A percentile compares a stretch with the other conserved stretches of the same genome.
Evolutionary conservation across 2,888 invertebrate species (phyloP).

Genomic region (Trisateles emortualis): DNA sequence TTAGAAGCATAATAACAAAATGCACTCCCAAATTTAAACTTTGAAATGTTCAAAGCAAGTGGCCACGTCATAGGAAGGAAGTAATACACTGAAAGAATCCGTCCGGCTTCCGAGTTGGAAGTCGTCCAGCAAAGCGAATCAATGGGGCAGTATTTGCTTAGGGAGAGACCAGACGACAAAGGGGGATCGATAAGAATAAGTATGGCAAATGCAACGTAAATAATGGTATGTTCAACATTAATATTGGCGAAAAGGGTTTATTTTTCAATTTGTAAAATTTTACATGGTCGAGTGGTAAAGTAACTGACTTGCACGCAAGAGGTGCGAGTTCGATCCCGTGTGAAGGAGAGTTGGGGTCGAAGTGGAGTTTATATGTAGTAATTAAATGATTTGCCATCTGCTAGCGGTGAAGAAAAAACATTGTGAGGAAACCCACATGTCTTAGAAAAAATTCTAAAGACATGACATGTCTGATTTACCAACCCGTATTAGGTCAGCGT

Average conservation of each 20-base stretch:
- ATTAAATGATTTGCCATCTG: too few species aligned
- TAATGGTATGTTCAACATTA: neutral
- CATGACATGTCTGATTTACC: too few species aligned
- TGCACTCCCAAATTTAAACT: conserved; percentile 37
- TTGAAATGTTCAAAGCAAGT: conserved; percentile 51
- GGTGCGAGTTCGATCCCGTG: too few species aligned
- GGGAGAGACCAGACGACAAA: conserved; percentile 20
- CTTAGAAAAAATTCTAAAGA: too few species aligned
- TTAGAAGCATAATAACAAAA: neutral
- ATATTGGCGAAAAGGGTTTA: neutral
- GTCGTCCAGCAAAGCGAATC: conserved; percentile 62
- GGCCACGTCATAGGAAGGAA: conserved; percentile 60
- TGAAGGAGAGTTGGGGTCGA: too few species aligned
- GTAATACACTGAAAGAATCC: conserved; percentile 62
- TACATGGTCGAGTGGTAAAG: too few species aligned
- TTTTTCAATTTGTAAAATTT: neutral
- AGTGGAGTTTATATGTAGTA: too few species aligned
- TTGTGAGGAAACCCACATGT: too few species aligned
- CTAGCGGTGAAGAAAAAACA: too few species aligned
- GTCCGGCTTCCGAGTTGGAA: conserved; percentile 63
- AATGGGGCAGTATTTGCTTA: conserved; percentile 51
- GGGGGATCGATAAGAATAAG: conserved; percentile 15
- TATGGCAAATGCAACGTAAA: conserved; percentile 10
- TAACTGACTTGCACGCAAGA: too few species aligned
- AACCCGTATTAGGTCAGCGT: too few species aligned